phyloP scores from a whole-genome alignment of 2,888 invertebrate species.

The Ophion ventricosus region DNA sequence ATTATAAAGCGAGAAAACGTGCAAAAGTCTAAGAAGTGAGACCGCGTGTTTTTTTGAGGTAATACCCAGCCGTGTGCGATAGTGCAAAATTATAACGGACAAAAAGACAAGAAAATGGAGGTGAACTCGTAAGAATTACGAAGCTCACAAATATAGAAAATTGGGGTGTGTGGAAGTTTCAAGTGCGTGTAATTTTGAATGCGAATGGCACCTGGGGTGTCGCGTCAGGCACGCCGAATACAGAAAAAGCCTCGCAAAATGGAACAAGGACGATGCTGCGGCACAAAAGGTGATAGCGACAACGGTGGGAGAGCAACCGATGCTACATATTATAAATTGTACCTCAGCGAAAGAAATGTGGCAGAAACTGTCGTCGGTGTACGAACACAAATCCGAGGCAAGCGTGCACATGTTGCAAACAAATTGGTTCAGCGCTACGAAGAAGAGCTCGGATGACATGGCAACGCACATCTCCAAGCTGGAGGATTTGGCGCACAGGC shows the following conservation, averaged over 20 bases:
- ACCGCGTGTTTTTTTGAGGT: too few relatives aligned
- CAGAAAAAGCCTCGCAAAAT: slow-evolving; percentile 10
- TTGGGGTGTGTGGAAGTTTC: too few relatives aligned
- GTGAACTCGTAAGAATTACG: too few relatives aligned
- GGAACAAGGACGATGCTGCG: slow-evolving; percentile 64
- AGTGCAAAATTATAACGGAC: too few relatives aligned
- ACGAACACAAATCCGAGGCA: slow-evolving; percentile 72
- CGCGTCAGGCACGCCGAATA: too few relatives aligned
- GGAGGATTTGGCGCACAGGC: slow-evolving; percentile 62
- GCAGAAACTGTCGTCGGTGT: slow-evolving; percentile 66
- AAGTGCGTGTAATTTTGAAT: too few relatives aligned
- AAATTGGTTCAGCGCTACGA: slow-evolving; percentile 65
- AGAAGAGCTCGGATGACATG: slow-evolving; percentile 64
- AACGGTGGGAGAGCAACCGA: slow-evolving; percentile 63
- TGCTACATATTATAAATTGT: slow-evolving; percentile 71
- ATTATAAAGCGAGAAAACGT: too few relatives aligned
- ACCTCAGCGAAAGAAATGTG: slow-evolving; percentile 73
- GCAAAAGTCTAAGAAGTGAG: too few relatives aligned
- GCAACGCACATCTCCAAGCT: slow-evolving; percentile 67
- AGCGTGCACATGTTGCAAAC: slow-evolving; percentile 67
- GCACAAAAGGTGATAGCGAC: slow-evolving; percentile 72
- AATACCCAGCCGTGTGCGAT: too few relatives aligned
- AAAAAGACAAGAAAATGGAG: too few relatives aligned
- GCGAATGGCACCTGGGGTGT: too few relatives aligned
- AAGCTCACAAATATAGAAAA: too few relatives aligned